phyloP scores from a whole-genome alignment of 2,888 invertebrate species.

The Epistrophella euchroma region DNA sequence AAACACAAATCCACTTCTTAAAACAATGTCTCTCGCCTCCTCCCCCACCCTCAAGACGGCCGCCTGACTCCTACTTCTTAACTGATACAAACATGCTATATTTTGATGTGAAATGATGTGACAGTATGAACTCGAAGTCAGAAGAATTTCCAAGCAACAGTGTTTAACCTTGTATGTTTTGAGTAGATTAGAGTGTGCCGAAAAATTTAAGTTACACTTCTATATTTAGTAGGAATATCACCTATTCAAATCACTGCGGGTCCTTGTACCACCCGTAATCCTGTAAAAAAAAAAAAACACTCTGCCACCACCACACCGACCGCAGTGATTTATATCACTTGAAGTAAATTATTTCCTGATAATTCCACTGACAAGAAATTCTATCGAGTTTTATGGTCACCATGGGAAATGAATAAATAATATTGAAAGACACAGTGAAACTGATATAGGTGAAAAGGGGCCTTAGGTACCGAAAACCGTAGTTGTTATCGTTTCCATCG shows the following conservation, averaged over 20 bases:
- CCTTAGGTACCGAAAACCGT: neutral
- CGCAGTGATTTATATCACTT: conserved; percentile 73
- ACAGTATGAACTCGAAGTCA: neutral
- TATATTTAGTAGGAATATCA: conserved; percentile 11
- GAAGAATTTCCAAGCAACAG: conserved; percentile 31
- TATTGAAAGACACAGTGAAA: conserved; percentile 63
- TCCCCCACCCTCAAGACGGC: neutral
- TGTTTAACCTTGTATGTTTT: conserved; percentile 12
- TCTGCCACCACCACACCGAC: neutral
- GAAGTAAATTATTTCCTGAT: conserved; percentile 75
- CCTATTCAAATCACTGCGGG: conserved; percentile 16
- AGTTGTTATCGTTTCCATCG: conserved; percentile 22
- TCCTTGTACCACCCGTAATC: neutral
- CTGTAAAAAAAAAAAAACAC: neutral
- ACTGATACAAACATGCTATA: conserved; percentile 27
- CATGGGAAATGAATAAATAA: conserved; percentile 76
- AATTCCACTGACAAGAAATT: conserved; percentile 72
- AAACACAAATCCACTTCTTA: conserved; percentile 4
- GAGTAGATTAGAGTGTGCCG: conserved; percentile 35
- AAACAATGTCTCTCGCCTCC: neutral
- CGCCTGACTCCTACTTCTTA: conserved; percentile 6
- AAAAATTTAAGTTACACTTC: conserved; percentile 19
- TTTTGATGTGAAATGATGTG: conserved; percentile 7
- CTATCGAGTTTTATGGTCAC: conserved; percentile 75
- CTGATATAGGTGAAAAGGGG: conserved; percentile 58